Percentiles rank a stretch among this genome's conserved stretches.
Conservation (phyloP, 1,140 invertebrate genomes). For the Antheraea mylitta region DNA sequence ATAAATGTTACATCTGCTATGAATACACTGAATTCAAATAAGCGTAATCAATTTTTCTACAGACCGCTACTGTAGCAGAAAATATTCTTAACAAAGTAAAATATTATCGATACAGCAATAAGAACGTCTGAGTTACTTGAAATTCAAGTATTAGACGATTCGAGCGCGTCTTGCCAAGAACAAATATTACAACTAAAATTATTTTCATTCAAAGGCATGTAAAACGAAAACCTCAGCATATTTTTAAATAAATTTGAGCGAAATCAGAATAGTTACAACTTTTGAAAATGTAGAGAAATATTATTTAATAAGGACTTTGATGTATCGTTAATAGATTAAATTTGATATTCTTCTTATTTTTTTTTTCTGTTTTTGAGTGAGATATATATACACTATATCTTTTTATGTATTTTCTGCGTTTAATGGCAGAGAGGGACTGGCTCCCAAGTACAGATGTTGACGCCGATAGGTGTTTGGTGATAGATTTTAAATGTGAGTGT, state of each 20-base stretch:
- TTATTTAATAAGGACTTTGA: no score
- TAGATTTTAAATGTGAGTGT: no score
- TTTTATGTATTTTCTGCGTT: no score
- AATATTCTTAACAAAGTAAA: slow-evolving; percentile 18
- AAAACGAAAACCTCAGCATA: slow-evolving; percentile 12
- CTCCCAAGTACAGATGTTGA: no score
- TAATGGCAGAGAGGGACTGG: no score
- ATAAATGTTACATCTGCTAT: not conserved
- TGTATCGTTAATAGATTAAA: no score
- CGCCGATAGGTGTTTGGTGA: no score
- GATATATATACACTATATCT: no score
- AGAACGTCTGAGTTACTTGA: slow-evolving; percentile 18
- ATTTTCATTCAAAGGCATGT: no score
- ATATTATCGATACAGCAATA: slow-evolving; percentile 11
- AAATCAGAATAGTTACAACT: slow-evolving; percentile 14
- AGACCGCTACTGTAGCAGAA: slow-evolving; percentile 2
- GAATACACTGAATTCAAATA: no score
- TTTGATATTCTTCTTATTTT: not conserved
- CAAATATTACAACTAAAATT: slow-evolving; percentile 7
- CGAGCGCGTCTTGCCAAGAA: slow-evolving; percentile 25
- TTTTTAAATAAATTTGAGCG: slow-evolving; percentile 20
- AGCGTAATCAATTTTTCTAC: no score
- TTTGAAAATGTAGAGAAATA: slow-evolving; percentile 18
- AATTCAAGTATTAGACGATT: slow-evolving; percentile 18
- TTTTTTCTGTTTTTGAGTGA: not conserved